A percentile compares a stretch with the other conserved stretches of the same genome.
Conservation (phyloP, 1,140 invertebrate genomes). For the Pogonognathellus flavescens region DNA sequence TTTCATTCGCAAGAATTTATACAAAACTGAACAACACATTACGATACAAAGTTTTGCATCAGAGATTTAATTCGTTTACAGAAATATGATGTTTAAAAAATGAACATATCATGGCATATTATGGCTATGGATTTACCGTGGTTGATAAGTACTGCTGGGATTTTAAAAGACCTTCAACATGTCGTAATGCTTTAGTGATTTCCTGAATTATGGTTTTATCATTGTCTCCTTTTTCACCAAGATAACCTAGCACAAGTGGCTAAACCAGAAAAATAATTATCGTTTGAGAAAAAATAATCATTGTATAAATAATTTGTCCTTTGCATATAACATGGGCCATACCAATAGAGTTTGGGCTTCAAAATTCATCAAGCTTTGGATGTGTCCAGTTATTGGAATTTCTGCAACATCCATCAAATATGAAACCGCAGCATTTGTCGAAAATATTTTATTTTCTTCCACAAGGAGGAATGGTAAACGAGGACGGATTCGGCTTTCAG, state of each 20-base stretch:
- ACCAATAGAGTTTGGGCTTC: slow-evolving; percentile 74
- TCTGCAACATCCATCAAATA: slow-evolving; percentile 71
- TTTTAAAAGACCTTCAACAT: slow-evolving; percentile 69
- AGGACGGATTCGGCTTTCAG: slow-evolving; percentile 72
- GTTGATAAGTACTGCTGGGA: slow-evolving; percentile 68
- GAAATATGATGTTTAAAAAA: too few species aligned
- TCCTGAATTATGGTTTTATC: slow-evolving; percentile 66
- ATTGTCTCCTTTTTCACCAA: slow-evolving; percentile 53
- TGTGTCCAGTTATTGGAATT: slow-evolving; percentile 69
- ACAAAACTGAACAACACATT: too few species aligned
- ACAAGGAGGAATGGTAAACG: slow-evolving; percentile 67
- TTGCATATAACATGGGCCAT: slow-evolving; percentile 74
- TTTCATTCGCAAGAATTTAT: too few species aligned
- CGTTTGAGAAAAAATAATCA: background rate
- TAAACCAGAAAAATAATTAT: slow-evolving; percentile 41
- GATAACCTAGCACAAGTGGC: slow-evolving; percentile 67
- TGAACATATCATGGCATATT: too few species aligned
- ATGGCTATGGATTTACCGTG: too few species aligned
- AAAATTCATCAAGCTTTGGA: slow-evolving; percentile 82
- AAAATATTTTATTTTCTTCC: slow-evolving; percentile 73
- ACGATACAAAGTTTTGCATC: too few species aligned
- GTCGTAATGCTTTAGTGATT: slow-evolving; percentile 69
- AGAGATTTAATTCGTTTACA: too few species aligned
- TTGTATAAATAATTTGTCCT: slow-evolving; percentile 69
- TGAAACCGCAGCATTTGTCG: slow-evolving; percentile 73